Base-by-base conservation (phyloP, 1,140 invertebrate genomes). In the Parapsyche elsis region DNA sequence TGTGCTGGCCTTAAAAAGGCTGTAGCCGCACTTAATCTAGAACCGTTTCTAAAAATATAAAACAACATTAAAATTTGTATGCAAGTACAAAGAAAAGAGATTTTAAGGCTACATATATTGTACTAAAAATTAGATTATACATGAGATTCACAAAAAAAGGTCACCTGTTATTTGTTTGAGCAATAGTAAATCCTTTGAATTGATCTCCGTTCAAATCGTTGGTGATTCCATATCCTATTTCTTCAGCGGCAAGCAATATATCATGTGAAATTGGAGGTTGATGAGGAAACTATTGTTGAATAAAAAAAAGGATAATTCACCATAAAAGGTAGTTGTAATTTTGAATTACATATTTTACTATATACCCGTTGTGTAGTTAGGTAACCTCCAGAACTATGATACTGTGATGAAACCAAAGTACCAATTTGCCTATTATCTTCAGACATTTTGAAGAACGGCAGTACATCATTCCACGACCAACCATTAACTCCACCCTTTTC, bases 381-480 rank as follows among this genome's bases (percentile, higher is more conserved):
- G 0, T 93, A 91, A 1, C 95, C 95, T 9, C 95, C 95, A 5
- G 91, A 90, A 7, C 90, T 91, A 86, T 96, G 95, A 85, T 93
- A 95, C 46, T 94, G 91, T 24, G 84, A 78, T 4, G 91, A 91
- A 76, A 95, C 94, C 84, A 95, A 92, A 7, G 88, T 89, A 38
- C 93, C 92, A 1, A 94, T 90, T 85, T 96, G 92, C 78, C 91
- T 90, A 86, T 96, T 96, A 84, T 96, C 93, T 85, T 97, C 95
- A 23, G 94, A 95, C 85, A 94, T 95, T 46, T 94, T 90, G 86
- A 97, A 98, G 88, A 93, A 97, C 0, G 95, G 95, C 57, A 97
- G 87, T 0, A 96, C 94, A 71, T 97, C 95, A 74, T 94, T 92
- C 89, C 95, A 99, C 5, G 94, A 93, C 97, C 97, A 99, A 14